phyloP scores from a whole-genome alignment of 2,113 vertebrate species.

The Cephalopterus ornatus region DNA sequence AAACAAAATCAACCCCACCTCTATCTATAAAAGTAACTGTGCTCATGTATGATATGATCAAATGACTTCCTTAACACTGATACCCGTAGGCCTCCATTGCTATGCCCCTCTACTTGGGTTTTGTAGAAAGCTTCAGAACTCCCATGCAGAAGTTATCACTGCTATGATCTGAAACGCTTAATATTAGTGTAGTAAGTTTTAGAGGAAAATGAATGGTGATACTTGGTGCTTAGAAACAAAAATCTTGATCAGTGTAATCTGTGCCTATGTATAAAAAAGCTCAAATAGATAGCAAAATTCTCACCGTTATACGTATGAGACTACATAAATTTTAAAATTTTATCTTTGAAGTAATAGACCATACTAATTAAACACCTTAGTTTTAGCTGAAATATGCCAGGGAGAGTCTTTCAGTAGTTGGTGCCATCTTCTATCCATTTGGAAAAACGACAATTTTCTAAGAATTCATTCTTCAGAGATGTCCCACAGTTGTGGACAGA shows the following conservation, averaged over 20 bases:
- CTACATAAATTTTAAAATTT: not conserved
- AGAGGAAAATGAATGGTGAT: not conserved
- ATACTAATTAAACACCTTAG: not conserved
- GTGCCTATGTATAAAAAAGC: not conserved
- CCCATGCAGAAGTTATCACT: accelerated
- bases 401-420: not conserved
- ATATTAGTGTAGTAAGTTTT: not conserved
- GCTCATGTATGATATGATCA: accelerated
- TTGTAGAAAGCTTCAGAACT: not conserved
- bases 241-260: not conserved
- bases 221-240: not conserved
- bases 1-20: not conserved
- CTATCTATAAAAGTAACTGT: not conserved
- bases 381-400: not conserved
- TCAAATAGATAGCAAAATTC: not conserved
- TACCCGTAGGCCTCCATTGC: not conserved
- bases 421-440: not conserved
- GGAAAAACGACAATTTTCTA: not conserved
- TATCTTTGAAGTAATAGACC: not conserved
- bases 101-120: not conserved
- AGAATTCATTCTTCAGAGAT: not conserved
- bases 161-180: not conserved
- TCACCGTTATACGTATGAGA: not conserved
- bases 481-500: accelerated
- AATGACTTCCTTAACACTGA: not conserved